Evolutionary conservation across 1,140 invertebrate species (phyloP).

Genomic region (Solenopsis fugax): DNA sequence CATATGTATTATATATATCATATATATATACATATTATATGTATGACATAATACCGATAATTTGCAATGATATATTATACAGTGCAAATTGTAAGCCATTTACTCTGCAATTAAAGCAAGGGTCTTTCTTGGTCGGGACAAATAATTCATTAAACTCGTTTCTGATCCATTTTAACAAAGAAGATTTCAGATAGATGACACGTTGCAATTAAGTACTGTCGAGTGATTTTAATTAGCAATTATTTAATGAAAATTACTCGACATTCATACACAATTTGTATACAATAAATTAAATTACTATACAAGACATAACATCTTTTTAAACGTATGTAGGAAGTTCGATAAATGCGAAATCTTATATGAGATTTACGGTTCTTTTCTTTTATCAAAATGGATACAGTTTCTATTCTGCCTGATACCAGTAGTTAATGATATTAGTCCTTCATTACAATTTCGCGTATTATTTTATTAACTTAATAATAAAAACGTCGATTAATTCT

Average conservation of each 20-base stretch:
- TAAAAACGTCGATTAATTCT: background rate
- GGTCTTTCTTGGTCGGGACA: slow-evolving; percentile 67
- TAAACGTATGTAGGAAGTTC: background rate
- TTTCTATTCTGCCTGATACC: background rate
- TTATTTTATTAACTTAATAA: slow-evolving; percentile 23
- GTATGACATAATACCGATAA: slow-evolving; percentile 63
- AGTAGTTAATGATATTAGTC: background rate
- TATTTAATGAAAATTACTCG: slow-evolving; percentile 1
- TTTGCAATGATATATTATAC: slow-evolving; percentile 51
- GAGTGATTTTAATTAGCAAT: background rate
- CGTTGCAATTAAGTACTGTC: background rate
- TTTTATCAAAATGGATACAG: background rate
- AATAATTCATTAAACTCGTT: slow-evolving; percentile 13
- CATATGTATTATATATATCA: slow-evolving; percentile 57
- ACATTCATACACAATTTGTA: background rate
- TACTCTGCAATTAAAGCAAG: slow-evolving; percentile 53
- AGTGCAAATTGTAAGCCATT: slow-evolving; percentile 56
- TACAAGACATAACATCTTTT: background rate
- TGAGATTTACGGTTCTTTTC: background rate
- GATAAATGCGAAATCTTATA: background rate
- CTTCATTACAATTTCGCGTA: background rate
- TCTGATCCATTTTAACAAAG: background rate
- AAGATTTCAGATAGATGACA: background rate
- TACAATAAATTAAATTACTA: slow-evolving; percentile 2
- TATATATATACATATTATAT: slow-evolving; percentile 61